phyloP scores from a whole-genome alignment of 1,140 invertebrate species.

The Procambarus clarkii region DNA sequence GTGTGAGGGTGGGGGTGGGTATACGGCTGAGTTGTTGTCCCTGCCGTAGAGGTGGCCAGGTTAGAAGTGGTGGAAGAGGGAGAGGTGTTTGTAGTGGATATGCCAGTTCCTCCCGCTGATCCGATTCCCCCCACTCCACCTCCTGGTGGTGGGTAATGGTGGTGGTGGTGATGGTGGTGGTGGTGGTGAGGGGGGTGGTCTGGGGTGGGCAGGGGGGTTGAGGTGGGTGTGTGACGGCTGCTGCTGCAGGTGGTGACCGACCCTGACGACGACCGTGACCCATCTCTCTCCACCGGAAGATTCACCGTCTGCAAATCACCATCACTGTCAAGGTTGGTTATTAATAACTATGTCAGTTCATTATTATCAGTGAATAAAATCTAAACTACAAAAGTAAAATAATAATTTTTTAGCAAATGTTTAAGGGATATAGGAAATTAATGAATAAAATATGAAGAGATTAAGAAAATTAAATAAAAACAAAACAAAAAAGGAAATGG shows the following conservation, averaged over 20 bases:
- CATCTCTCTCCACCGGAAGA: constrained; percentile 83
- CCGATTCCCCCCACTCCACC: constrained; percentile 36
- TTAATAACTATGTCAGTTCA: constrained; percentile 17
- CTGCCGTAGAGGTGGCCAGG: constrained; percentile 66
- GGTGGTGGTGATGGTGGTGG: constrained; percentile 44
- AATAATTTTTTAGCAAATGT: no score
- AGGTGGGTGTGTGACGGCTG: constrained; percentile 70
- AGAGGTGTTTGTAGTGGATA: constrained; percentile 67
- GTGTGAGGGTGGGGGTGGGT: constrained; percentile 74
- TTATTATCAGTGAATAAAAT: background rate
- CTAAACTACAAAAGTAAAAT: background rate
- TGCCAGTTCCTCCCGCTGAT: constrained; percentile 64
- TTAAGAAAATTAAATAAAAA: background rate
- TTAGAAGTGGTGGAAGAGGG: constrained; percentile 56
- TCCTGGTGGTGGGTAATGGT: constrained; percentile 42
- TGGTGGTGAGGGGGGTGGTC: constrained; percentile 56
- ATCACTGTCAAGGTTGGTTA: constrained; percentile 54
- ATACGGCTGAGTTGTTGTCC: constrained; percentile 74
- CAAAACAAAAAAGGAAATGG: background rate
- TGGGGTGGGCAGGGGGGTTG: constrained; percentile 58
- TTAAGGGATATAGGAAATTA: background rate
- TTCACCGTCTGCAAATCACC: constrained; percentile 83
- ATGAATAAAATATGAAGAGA: background rate
- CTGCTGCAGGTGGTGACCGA: constrained; percentile 77
- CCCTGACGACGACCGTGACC: constrained; percentile 81